These are phyloP conservation scores for Pangasianodon hypophthalmus DNA, from an alignment of 2,113 vertebrate genomes.

Conservation along the genomic window DNA sequence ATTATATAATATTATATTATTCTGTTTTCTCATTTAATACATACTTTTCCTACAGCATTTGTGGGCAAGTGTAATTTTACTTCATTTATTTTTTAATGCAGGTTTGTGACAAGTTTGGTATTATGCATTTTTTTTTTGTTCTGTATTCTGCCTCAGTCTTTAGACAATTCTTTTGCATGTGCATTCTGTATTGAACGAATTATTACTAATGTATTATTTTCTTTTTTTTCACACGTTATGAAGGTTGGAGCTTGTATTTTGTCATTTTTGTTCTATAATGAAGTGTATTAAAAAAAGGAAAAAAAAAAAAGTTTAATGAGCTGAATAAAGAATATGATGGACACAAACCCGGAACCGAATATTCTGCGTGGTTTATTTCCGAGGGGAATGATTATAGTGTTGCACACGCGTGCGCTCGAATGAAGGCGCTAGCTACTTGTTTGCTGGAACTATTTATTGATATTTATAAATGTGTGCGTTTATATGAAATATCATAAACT, in stretches of 20 bases:
- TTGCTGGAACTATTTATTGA: too few species aligned
- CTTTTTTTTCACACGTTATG: not conserved
- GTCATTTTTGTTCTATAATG: not conserved
- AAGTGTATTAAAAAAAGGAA: not conserved
- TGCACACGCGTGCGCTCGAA: not conserved
- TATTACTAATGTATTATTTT: not conserved
- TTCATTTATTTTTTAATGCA: not conserved
- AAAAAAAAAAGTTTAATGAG: not conserved
- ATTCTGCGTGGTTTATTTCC: not conserved
- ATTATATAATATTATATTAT: not conserved
- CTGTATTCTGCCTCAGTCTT: not conserved
- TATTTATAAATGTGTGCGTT: too few species aligned
- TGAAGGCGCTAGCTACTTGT: too few species aligned
- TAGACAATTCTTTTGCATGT: not conserved
- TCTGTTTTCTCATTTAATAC: not conserved
- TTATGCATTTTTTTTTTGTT: not conserved
- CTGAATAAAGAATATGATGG: not conserved
- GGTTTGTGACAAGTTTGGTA: not conserved
- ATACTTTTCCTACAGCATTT: not conserved
- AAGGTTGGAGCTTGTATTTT: not conserved
- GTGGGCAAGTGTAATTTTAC: not conserved
- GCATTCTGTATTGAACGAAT: not conserved
- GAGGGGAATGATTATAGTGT: not conserved
- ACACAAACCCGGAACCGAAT: not conserved
- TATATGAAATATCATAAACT: not conserved